Conservation (phyloP, 1,140 invertebrate genomes). For the Mizuhopecten yessoensis region DNA sequence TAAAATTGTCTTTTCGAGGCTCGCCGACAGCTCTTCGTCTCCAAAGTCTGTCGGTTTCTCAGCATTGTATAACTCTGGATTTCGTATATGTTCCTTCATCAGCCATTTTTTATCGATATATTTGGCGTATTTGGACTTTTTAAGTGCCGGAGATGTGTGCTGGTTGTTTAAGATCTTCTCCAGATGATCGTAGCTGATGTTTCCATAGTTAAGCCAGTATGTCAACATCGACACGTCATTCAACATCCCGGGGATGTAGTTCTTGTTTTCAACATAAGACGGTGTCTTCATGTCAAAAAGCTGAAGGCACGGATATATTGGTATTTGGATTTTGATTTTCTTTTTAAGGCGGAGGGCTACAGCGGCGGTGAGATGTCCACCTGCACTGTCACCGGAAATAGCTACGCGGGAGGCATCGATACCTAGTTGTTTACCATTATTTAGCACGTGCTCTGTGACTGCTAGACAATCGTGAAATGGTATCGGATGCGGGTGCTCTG, state of each 20-base stretch:
- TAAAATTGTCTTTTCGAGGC: slow-evolving; percentile 67
- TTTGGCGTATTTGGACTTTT: slow-evolving; percentile 70
- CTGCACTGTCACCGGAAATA: slow-evolving; percentile 76
- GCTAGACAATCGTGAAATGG: slow-evolving; percentile 70
- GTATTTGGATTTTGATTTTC: slow-evolving; percentile 73
- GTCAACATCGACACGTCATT: slow-evolving; percentile 69
- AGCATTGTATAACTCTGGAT: slow-evolving; percentile 63
- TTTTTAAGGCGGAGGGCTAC: slow-evolving; percentile 73
- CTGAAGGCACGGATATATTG: slow-evolving; percentile 79
- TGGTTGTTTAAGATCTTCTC: slow-evolving; percentile 71
- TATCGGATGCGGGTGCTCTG: slow-evolving; percentile 71
- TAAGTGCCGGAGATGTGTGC: slow-evolving; percentile 71
- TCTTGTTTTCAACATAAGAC: slow-evolving; percentile 74
- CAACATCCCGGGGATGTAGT: slow-evolving; percentile 71
- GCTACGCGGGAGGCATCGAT: slow-evolving; percentile 67
- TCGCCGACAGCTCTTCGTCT: slow-evolving; percentile 64
- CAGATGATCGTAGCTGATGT: slow-evolving; percentile 68
- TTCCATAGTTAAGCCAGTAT: slow-evolving; percentile 72
- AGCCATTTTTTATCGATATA: slow-evolving; percentile 65
- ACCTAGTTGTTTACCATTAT: slow-evolving; percentile 64
- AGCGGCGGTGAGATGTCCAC: slow-evolving; percentile 77
- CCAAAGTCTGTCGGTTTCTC: slow-evolving; percentile 68
- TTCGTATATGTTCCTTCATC: slow-evolving; percentile 72
- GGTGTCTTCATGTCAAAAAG: slow-evolving; percentile 77
- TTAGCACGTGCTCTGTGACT: slow-evolving; percentile 71